Base-by-base conservation (phyloP, 2,113 vertebrate species). In the Erpornis zantholeuca region DNA sequence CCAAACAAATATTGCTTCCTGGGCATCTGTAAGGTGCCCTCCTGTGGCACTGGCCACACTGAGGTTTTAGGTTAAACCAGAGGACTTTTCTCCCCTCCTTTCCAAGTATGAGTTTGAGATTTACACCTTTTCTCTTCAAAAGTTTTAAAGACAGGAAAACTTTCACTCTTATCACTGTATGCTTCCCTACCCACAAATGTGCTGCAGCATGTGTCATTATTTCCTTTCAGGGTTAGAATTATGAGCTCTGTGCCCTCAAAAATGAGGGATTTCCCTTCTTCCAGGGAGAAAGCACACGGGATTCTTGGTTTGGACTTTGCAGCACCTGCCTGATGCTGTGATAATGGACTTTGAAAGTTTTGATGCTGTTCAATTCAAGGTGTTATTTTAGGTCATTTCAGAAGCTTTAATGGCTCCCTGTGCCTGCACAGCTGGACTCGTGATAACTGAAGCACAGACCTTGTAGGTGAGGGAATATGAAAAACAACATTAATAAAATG, bases 271-370 rank as follows among this genome's bases (percentile, higher is more conserved):
- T 86, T 77, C 18, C 12, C 25, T 56, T 69, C 57, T 54, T 61
- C 27, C 27, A 40, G 44, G 12, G 44, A 78, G 44, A 59, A 79
- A 60, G 47, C 27, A 29, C 33, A 25, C 15, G 63, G 5, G 15
- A 75, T 8, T 31, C 53, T 80, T 64, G 60, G n/a, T 45, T 57
- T 86, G 72, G 64, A 29, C 28, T 49, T 66, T 88, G 45, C 47
- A 85, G 75, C 42, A 53, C 35, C 59, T 70, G 64, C 29, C 44
- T 61, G 76, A n/a, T 49, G 77, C 82, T 83, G 83, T 88, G 85
- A 90, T 94, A 94, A 94, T 71, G 76, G 82, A 71, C 64, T 84
- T 86, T 4, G n/a, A 86, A 96, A 75, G 68, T 90, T 92, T 16
- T 19, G 40, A 73, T 77, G 61, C 36, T 61, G 31, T 69, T 81